phyloP scores from a whole-genome alignment of 2,888 invertebrate genomes.

The Tethea ocularis region DNA sequence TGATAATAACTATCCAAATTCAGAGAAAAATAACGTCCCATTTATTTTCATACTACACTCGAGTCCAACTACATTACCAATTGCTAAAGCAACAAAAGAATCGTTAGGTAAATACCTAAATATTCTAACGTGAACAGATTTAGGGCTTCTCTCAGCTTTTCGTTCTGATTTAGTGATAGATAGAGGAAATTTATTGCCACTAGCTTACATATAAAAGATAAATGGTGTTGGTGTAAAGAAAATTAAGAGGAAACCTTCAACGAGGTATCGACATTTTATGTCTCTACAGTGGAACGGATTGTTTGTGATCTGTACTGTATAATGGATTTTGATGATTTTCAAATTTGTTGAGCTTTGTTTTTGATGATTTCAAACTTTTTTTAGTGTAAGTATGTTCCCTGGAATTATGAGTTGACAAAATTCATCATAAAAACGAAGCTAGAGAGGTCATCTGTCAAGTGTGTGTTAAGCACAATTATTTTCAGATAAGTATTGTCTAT shows the following conservation, averaged over 20 bases:
- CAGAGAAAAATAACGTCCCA: not conserved
- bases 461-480: too few species aligned
- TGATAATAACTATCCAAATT: not conserved
- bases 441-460: too few species aligned
- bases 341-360: too few species aligned
- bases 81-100: constrained; percentile 1
- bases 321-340: too few species aligned
- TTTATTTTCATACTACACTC: not conserved
- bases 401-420: too few species aligned
- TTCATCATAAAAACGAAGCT: too few species aligned
- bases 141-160: constrained; percentile 17
- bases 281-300: not conserved
- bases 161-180: constrained; percentile 25
- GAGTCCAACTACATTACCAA: not conserved
- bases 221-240: constrained; percentile 9
- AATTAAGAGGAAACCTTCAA: constrained; percentile 7
- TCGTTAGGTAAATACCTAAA: constrained; percentile 1
- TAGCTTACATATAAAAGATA: constrained; percentile 13
- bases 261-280: not conserved
- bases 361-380: too few species aligned
- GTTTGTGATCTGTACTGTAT: not conserved
- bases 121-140: constrained; percentile 14
- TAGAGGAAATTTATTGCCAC: constrained; percentile 26
- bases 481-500: too few species aligned
- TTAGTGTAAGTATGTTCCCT: too few species aligned